Base-by-base conservation (phyloP, 2,888 invertebrate genomes). In the Magallana nippona region DNA sequence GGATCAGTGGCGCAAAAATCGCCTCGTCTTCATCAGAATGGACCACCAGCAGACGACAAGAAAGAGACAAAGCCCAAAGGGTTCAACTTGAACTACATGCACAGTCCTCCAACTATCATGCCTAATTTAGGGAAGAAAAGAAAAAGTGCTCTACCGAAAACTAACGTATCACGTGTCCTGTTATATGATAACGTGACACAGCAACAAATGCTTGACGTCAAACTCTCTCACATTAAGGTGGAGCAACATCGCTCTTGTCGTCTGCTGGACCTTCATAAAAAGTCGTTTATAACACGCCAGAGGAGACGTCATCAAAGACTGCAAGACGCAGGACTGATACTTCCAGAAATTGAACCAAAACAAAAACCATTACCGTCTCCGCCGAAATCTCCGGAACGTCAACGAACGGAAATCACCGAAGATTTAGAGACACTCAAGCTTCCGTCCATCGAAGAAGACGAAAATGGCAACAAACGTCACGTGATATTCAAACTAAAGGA, bases 131-230 rank as follows among this genome's bases (percentile, higher is more conserved):
- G 92, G 15, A 90, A 88, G 77, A 88, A 87, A 8, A 86, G 82
- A 55, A 84, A 85, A 10, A 82, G 87, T n/a, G 86, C 89, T 1
- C 83, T 89, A 55, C 91, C 91, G n/a, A 92, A 92, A 82, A 89
- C 92, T 0, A 92, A 89, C 56, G 80, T 93, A 11, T 89, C 91
- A 1, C 87, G 91, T 15, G 93, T 93, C 1, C 86, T 93, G 19
- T 88, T 92, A 1, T 92, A 92, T 82, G 93, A 93, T 86, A 93
- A 93, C 81, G 90, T 91, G 0, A 92, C 92, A 10, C 92, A 92
- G 84, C 91, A 92, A 79, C 91, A 92, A 83, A 91, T 92, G 89
- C 88, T 93, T 32, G 90, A 92, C 77, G 90, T 91, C 17, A 91
- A 91, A 84, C 81, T 92, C 17, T 88, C 90, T 0, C 83, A 89